A percentile compares a stretch with the other conserved stretches of the same genome.
phyloP scores from a whole-genome alignment of 2,888 invertebrate genomes.

The Argyresthia albistria region DNA sequence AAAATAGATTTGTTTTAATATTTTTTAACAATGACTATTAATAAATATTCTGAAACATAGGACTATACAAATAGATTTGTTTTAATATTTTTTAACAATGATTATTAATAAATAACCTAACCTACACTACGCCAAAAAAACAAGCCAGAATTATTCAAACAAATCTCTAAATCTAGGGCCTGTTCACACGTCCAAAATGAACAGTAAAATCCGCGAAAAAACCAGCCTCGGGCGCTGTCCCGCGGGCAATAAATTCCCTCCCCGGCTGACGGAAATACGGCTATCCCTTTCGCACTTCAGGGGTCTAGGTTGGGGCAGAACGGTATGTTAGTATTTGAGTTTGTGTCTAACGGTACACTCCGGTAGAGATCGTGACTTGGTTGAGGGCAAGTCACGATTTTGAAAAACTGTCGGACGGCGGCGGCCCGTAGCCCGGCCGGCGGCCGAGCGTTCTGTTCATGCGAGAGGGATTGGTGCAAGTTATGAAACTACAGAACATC shows the following conservation, averaged over 20 bases:
- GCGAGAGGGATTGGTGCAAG: constrained; percentile 30
- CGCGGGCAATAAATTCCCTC: constrained; percentile 20
- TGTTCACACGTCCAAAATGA: constrained; percentile 32
- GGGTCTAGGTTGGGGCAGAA: constrained; percentile 28
- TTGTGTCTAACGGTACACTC: constrained; percentile 45
- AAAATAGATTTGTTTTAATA: too few species aligned
- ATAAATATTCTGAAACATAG: too few species aligned
- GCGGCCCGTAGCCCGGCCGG: constrained; percentile 30
- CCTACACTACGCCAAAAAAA: too few species aligned
- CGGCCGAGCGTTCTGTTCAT: constrained; percentile 36
- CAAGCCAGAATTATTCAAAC: too few species aligned
- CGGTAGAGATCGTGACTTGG: constrained; percentile 48
- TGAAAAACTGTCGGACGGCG: constrained; percentile 67
- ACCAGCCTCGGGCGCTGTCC: constrained; percentile 20
- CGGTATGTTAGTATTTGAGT: constrained; percentile 22
- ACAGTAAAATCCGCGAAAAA: constrained; percentile 12
- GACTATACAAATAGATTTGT: too few species aligned
- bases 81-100: too few species aligned
- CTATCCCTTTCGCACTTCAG: constrained; percentile 30
- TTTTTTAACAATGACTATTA: too few species aligned
- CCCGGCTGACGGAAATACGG: constrained; percentile 16
- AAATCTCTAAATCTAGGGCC: not conserved
- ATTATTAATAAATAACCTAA: too few species aligned
- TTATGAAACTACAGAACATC: constrained; percentile 6
- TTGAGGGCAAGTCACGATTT: constrained; percentile 65